Evolutionary conservation across 2,113 vertebrate species (phyloP).

Genomic region (Calonectris borealis): DNA sequence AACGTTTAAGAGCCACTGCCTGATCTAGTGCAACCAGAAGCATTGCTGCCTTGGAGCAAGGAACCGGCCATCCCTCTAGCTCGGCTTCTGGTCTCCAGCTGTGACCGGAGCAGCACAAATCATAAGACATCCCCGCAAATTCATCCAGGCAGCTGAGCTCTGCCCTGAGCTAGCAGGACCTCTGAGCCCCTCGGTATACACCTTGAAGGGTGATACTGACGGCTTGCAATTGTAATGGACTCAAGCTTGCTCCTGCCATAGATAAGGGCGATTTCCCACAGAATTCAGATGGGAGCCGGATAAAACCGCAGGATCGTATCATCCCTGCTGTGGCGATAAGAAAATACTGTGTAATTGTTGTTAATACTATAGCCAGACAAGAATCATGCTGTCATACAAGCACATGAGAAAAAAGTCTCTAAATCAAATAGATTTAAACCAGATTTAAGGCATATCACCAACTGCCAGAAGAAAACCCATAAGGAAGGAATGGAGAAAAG

Average conservation of each 20-base stretch:
- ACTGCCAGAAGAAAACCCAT: background rate
- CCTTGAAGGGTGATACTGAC: background rate
- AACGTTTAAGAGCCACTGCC: background rate
- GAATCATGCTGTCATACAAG: background rate
- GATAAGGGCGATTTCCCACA: background rate
- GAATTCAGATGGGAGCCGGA: background rate
- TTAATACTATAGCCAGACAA: background rate
- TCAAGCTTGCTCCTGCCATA: background rate
- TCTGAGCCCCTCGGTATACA: background rate
- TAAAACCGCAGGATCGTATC: background rate
- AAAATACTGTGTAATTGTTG: background rate
- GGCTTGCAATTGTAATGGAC: background rate
- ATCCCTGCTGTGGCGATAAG: background rate
- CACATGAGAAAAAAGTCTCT: background rate
- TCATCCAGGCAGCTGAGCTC: background rate
- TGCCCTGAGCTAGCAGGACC: background rate
- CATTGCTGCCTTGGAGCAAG: background rate
- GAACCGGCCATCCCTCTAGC: background rate
- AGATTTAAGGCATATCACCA: background rate
- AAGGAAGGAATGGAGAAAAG: background rate
- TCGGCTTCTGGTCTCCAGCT: background rate
- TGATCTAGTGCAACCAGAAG: background rate
- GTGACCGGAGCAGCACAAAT: background rate
- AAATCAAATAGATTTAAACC: background rate
- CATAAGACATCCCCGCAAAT: background rate